Base-by-base conservation (phyloP, 2,113 vertebrate genomes). In the Rostratula benghalensis region DNA sequence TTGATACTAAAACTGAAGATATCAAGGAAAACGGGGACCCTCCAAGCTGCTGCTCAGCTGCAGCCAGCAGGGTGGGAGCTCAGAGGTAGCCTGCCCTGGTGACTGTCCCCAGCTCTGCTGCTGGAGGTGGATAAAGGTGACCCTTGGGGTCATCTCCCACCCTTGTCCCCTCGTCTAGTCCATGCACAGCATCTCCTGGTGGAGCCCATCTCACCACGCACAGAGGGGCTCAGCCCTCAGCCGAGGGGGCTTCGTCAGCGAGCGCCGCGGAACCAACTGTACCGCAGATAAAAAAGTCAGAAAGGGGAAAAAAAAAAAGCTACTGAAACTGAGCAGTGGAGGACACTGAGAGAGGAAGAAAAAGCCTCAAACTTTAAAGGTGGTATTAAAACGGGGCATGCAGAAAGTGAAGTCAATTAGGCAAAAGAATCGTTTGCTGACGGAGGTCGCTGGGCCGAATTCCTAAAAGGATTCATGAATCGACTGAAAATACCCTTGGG, bases 381-480 rank as follows among this genome's bases (percentile, higher is more conserved):
- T 83, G 7, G 81, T 60, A 53, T 95, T 94, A 92, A 94, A 96
- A 79, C 70, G 65, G 77, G 90, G 94, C 63, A 68, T 91, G 77
- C 81, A 94, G 91, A 95, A 92, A 96, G 89, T 61, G 95, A 94
- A 94, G 96, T 95, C 95, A 96, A 96, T 97, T 96, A 96, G 95
- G 96, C 96, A 95, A 96, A 96, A 91, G 95, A 94, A 96, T 94
- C 46, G 9, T 87, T 92, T 96, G 74, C 91, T 87, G 87, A 92
- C 6, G 59, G 91, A 96, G 90, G 95, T 96, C 73, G 68, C 51
- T 7, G 4, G 92, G 88, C 93, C 33, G 30, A 96, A 96, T 93
- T 96, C 95, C 94, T 97, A 80, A 96, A 96, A 95, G 92, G 81
- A 93, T 91, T 96, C 93, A 77, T 85, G 94, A 95, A 97, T 96